Conservation (phyloP, 2,797 vertebrate genomes). For the Avahi laniger region DNA sequence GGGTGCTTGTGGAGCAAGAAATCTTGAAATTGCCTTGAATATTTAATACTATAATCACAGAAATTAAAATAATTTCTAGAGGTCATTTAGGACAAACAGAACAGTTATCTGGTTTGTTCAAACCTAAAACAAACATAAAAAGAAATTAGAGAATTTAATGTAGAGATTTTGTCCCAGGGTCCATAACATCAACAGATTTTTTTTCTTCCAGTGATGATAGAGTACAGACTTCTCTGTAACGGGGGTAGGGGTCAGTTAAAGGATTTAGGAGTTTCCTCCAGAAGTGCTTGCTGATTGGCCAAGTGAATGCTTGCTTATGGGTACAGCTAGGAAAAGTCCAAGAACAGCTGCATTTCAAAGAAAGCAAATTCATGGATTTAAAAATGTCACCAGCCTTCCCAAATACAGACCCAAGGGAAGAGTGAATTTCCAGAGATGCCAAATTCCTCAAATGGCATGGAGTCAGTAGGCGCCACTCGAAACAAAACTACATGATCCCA, state of each 20-base stretch:
- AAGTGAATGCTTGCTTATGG: neutral
- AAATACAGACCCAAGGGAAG: neutral
- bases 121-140: conserved; percentile 30
- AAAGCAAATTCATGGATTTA: conserved; percentile 1
- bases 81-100: conserved; percentile 17
- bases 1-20: neutral
- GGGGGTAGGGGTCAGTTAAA: neutral
- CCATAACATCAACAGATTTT: neutral
- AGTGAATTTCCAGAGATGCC: neutral
- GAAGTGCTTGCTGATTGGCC: neutral
- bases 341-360: neutral
- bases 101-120: neutral
- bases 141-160: neutral
- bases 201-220: neutral
- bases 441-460: neutral
- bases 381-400: neutral
- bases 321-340: neutral
- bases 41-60: neutral
- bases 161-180: neutral
- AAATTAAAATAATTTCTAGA: conserved; percentile 19
- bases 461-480: neutral
- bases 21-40: neutral
- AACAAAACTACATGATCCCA: neutral
- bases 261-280: neutral
- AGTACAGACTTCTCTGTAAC: neutral